Conservation (phyloP, 2,797 vertebrate genomes). For the Microctenopoma steveboyesi region DNA sequence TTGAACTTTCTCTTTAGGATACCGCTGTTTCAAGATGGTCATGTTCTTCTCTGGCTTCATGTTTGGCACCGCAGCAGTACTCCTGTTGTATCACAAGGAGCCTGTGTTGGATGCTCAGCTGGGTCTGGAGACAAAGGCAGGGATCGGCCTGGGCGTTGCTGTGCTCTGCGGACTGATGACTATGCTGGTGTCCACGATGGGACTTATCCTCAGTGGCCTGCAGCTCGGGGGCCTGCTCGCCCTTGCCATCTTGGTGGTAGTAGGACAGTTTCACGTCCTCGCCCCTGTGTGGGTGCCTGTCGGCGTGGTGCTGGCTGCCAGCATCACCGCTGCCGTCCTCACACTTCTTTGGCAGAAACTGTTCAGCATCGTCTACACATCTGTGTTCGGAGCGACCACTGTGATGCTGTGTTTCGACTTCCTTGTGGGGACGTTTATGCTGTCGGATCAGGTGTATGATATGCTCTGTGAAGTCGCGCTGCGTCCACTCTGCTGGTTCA, state of each 20-base stretch:
- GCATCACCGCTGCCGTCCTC: slow-evolving; percentile 81
- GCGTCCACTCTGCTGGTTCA: slow-evolving; percentile 88
- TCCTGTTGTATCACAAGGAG: slow-evolving; percentile 87
- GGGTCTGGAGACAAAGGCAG: slow-evolving; percentile 85
- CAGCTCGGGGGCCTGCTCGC: slow-evolving; percentile 87
- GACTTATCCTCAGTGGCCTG: slow-evolving; percentile 88
- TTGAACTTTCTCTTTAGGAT: slow-evolving; percentile 74
- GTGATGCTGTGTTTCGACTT: slow-evolving; percentile 86
- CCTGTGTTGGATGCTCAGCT: slow-evolving; percentile 79
- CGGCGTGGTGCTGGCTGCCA: slow-evolving; percentile 73
- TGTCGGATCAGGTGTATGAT: slow-evolving; percentile 81
- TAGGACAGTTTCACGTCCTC: slow-evolving; percentile 83
- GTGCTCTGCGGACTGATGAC: slow-evolving; percentile 89
- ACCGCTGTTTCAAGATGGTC: slow-evolving; percentile 90
- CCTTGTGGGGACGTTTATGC: slow-evolving; percentile 79
- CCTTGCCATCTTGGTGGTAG: slow-evolving; percentile 75
- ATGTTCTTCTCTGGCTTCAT: slow-evolving; percentile 91
- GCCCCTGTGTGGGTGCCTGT: slow-evolving; percentile 85
- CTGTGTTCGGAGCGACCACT: slow-evolving; percentile 82
- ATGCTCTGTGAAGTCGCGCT: slow-evolving; percentile 74
- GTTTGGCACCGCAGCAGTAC: slow-evolving; percentile 83
- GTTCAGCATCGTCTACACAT: slow-evolving; percentile 85
- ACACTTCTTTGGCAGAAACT: slow-evolving; percentile 88
- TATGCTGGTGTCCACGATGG: slow-evolving; percentile 85
- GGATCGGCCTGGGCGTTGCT: slow-evolving; percentile 87